These are phyloP conservation scores for Asarcornis scutulata DNA, from an alignment of 2,113 vertebrate species.

Conservation along the genomic window DNA sequence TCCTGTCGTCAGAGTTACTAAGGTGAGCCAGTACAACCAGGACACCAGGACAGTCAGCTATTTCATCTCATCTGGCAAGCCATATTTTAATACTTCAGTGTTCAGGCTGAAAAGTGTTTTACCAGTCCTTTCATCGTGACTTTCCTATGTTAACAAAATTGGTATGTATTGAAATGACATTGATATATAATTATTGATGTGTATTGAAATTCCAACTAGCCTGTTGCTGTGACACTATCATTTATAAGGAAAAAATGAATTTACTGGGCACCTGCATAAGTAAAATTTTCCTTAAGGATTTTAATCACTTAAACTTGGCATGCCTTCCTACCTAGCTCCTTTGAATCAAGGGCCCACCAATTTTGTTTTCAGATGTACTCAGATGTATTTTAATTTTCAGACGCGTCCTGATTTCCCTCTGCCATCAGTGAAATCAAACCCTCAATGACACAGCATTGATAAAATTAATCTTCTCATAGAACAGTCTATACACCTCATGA, in stretches of 20 bases:
- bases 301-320: background rate
- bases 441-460: background rate
- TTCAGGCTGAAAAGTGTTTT: too few relatives aligned
- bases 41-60: background rate
- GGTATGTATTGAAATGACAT: background rate
- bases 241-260: background rate
- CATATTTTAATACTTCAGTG: background rate
- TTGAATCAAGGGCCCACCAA: background rate
- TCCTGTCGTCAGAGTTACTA: background rate
- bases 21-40: background rate
- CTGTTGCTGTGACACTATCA: background rate
- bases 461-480: background rate
- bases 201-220: background rate
- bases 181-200: background rate
- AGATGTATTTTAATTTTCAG: background rate
- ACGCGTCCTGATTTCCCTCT: background rate
- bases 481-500: background rate
- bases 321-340: background rate
- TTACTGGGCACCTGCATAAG: background rate
- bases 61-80: background rate
- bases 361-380: background rate
- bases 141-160: background rate
- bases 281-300: background rate
- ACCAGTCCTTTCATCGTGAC: background rate
- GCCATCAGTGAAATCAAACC: background rate